Evolutionary conservation across 2,888 invertebrate species (phyloP), one percentile per base, ranked within the genome.

Genomic region (Macrosoma leucophasiata): DNA sequence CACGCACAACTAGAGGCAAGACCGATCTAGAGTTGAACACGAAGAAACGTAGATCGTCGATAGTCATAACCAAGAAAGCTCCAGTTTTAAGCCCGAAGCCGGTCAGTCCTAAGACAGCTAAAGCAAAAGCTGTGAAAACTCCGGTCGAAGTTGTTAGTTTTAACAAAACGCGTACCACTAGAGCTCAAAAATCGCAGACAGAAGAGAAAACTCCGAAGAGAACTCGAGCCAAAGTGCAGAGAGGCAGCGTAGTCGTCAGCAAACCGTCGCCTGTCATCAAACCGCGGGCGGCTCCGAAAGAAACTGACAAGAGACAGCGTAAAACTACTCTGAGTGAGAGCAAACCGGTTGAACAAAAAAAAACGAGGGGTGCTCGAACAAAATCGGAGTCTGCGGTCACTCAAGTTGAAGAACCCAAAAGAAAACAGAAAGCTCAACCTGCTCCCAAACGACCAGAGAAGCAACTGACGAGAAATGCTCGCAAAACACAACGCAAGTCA

Each of bases 61-160:
- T 75, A 9, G 61, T 70, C 7, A 55, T 75, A 3, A 33, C 56
- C 1, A 73, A 74, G 32, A 75, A 66, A 42, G 29, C 60, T 0
- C 73, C 73, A 0, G 48, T 50, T 5, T 48, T 63, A 45, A 59
- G 51, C n/a, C 65, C 66, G 0, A 38, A 49, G 25, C 36, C 46
- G 0, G 25, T 33, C 6, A 8, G 13, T 3, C 11, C 12, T 5
- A 26, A 18, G 13, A 27, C 15, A 13, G 13, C 26, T 4, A 38
- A 33, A 5, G 2, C 12, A 3, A 29, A 41, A 13, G 9, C 12
- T 5, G 11, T 49, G 39, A 24, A 35, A 36, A 42, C 32, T 9
- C 39, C 36, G 18, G 37, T 23, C 20, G 24, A 36, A 14, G 27
- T 29, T n/a, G 36, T 48, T n/a, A 50, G 36, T 33, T 44, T 55